A percentile compares a stretch with the other conserved stretches of the same genome.
Evolutionary conservation across 2,113 vertebrate genomes (phyloP).

Genomic region (Hystrix brachyura): DNA sequence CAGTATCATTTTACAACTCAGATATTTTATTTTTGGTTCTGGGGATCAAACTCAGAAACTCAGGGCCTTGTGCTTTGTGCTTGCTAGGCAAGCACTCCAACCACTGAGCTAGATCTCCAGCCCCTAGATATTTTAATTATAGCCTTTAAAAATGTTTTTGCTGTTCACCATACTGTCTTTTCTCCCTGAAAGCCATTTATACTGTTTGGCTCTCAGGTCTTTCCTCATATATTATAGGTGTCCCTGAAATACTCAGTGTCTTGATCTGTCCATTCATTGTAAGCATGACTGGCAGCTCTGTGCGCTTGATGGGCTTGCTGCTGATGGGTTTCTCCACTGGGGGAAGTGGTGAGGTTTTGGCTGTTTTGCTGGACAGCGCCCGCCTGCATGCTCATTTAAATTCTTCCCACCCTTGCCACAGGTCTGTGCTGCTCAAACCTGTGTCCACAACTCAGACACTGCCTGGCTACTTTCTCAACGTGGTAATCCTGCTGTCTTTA

Average conservation of each 20-base stretch:
- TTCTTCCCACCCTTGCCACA: no score
- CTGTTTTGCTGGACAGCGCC: neutral
- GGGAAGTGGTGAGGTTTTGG: neutral
- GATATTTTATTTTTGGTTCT: neutral
- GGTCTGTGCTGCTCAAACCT: neutral
- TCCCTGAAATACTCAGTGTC: neutral
- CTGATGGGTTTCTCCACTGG: neutral
- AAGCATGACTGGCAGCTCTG: neutral
- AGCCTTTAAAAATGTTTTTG: neutral
- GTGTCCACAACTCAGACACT: slow-evolving; percentile 3
- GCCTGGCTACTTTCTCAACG: neutral
- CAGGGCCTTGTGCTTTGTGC: no score
- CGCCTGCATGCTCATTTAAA: neutral
- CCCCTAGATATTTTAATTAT: neutral
- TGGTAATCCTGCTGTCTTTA: neutral
- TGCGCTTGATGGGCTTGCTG: neutral
- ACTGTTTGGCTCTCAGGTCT: neutral
- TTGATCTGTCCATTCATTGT: neutral
- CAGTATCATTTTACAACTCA: neutral
- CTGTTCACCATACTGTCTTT: neutral
- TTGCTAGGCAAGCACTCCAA: no score
- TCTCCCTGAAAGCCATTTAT: neutral
- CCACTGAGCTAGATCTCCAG: no score
- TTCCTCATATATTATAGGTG: neutral
- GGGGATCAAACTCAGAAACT: no score